Percentiles rank a stretch among this genome's conserved stretches.
Evolutionary conservation across 2,888 invertebrate species (phyloP).

Genomic region (Eupithecia vulgata): DNA sequence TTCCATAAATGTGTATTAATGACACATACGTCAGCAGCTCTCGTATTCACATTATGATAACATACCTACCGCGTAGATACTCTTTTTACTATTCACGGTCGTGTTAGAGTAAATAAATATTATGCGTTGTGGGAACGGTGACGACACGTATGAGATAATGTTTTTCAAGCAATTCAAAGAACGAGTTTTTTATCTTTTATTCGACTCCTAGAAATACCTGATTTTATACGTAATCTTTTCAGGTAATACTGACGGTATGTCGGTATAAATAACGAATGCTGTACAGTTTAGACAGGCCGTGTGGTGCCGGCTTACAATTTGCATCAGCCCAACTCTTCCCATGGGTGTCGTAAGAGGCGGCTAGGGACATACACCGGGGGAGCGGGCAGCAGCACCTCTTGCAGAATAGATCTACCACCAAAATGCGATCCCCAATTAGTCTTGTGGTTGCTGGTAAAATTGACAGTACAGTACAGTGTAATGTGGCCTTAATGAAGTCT

Average conservation of each 20-base stretch:
- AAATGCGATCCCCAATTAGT: too few species aligned
- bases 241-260: neutral
- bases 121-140: constrained; percentile 22
- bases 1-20: constrained; percentile 49
- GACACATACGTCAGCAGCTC: constrained; percentile 56
- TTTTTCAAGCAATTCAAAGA: neutral
- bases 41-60: constrained; percentile 54
- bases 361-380: too few species aligned
- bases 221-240: neutral
- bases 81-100: constrained; percentile 27
- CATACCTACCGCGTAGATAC: constrained; percentile 41
- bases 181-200: neutral
- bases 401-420: too few species aligned
- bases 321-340: too few species aligned
- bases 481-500: too few species aligned
- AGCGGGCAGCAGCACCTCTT: too few species aligned
- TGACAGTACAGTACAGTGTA: too few species aligned
- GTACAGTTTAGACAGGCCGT: too few species aligned
- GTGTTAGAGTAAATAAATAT: constrained; percentile 20
- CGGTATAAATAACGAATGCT: too few species aligned
- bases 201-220: neutral
- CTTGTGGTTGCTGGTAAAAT: too few species aligned
- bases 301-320: too few species aligned
- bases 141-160: constrained; percentile 18
- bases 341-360: too few species aligned